Evolutionary conservation across 1,140 invertebrate species (phyloP).

Genomic region (Sycophaga agraensis): DNA sequence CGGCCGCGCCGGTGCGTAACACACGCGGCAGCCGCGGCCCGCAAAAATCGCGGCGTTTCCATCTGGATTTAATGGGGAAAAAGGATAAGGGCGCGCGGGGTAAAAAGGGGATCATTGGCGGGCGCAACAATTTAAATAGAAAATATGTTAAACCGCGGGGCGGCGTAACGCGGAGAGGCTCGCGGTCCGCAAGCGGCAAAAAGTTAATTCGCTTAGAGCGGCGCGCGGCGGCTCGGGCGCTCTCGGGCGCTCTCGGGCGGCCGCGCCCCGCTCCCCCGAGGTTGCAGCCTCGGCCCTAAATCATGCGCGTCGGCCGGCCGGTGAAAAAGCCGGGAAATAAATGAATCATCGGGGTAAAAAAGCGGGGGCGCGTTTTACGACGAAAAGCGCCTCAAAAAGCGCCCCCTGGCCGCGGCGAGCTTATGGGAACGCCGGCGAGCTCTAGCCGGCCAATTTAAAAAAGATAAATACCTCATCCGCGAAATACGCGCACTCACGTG

Average conservation of each 20-base stretch:
- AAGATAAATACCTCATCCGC: conserved; percentile 8
- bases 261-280: neutral
- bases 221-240: neutral
- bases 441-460: conserved; percentile 10
- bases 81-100: too few relatives aligned
- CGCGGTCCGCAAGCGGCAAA: neutral
- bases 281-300: conserved; percentile 20
- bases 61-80: too few relatives aligned
- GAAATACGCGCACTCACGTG: conserved; percentile 3
- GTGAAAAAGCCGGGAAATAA: conserved; percentile 22
- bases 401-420: neutral
- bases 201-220: conserved; percentile 14
- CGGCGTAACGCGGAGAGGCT: neutral
- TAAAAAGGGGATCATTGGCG: neutral
- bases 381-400: conserved; percentile 13
- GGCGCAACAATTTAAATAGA: conserved; percentile 12
- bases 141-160: conserved; percentile 10
- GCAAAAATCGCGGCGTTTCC: too few relatives aligned
- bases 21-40: too few relatives aligned
- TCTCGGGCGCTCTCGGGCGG: neutral
- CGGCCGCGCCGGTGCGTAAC: too few relatives aligned
- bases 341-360: conserved; percentile 19
- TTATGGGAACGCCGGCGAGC: neutral
- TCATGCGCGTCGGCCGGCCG: neutral
- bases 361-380: conserved; percentile 6